These are phyloP conservation scores for Eolophus roseicapilla DNA, from an alignment of 2,113 vertebrate genomes.

Conservation along the genomic window DNA sequence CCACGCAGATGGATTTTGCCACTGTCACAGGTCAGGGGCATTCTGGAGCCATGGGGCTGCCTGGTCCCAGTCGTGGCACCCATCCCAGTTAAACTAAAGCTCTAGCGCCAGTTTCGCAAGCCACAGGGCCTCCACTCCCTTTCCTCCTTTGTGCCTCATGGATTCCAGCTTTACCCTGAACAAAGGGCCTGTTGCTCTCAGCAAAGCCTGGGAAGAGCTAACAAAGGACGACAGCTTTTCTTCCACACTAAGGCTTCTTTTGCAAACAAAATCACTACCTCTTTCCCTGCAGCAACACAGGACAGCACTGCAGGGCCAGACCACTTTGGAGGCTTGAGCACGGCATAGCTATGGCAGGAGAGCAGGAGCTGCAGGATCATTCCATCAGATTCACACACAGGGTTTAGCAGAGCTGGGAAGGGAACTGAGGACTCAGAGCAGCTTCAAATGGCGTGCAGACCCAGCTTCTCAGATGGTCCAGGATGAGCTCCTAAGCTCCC, in stretches of 20 bases:
- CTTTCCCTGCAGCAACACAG: background rate
- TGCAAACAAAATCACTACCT: background rate
- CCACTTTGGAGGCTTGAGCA: background rate
- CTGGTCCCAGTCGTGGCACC: background rate
- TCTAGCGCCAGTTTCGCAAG: background rate
- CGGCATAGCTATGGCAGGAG: accelerated
- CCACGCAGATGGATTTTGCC: accelerated
- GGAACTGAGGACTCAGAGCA: background rate
- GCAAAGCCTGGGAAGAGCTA: background rate
- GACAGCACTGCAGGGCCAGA: background rate
- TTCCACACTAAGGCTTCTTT: background rate
- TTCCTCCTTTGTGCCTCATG: background rate
- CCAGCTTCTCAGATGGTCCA: background rate
- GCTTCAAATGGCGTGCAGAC: accelerated
- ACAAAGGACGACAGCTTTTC: background rate
- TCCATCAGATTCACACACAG: accelerated
- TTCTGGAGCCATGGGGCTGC: background rate
- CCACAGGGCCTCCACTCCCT: accelerated
- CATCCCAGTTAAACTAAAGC: background rate
- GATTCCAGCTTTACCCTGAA: background rate
- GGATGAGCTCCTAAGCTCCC: background rate
- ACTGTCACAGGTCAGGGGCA: background rate
- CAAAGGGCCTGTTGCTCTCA: background rate
- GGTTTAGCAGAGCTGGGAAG: background rate
- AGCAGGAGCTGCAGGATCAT: accelerated